phyloP scores from a whole-genome alignment of 2,888 invertebrate genomes.

The Petrolisthes cinctipes region DNA sequence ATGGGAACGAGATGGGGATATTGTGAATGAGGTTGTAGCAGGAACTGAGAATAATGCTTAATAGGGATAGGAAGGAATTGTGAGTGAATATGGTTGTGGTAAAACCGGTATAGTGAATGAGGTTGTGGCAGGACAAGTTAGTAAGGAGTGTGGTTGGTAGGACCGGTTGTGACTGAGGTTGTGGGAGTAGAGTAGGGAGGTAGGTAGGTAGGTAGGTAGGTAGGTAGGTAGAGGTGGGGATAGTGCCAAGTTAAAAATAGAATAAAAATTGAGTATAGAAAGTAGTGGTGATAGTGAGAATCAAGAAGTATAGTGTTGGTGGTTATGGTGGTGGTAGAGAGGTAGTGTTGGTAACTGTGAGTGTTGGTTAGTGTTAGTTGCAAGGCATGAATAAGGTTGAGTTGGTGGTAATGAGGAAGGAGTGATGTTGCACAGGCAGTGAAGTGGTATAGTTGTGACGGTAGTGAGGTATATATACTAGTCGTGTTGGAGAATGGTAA shows the following conservation, averaged over 20 bases:
- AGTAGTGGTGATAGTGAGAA: background rate
- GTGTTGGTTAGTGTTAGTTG: background rate
- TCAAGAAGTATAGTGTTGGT: background rate
- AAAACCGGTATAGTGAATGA: no score
- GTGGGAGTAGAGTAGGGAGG: background rate
- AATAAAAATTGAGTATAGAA: background rate
- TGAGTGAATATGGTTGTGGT: no score
- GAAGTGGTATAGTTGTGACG: background rate
- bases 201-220: background rate
- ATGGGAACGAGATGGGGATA: no score
- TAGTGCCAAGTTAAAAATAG: background rate
- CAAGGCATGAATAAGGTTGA: background rate
- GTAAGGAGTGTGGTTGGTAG: background rate
- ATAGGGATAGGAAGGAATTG: no score
- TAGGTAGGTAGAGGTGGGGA: background rate
- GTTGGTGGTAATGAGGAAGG: background rate
- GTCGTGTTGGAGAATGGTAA: no score
- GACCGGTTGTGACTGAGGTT: background rate
- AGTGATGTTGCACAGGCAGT: background rate
- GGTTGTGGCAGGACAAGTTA: no score
- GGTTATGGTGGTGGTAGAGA: constrained; percentile 9
- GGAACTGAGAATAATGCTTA: no score
- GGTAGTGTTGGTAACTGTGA: background rate
- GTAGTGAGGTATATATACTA: no score
- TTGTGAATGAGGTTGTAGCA: no score